A percentile compares a stretch with the other conserved stretches of the same genome.
phyloP scores from a whole-genome alignment of 64 coral and sea anemone genomes.

The Orbicella faveolata region DNA sequence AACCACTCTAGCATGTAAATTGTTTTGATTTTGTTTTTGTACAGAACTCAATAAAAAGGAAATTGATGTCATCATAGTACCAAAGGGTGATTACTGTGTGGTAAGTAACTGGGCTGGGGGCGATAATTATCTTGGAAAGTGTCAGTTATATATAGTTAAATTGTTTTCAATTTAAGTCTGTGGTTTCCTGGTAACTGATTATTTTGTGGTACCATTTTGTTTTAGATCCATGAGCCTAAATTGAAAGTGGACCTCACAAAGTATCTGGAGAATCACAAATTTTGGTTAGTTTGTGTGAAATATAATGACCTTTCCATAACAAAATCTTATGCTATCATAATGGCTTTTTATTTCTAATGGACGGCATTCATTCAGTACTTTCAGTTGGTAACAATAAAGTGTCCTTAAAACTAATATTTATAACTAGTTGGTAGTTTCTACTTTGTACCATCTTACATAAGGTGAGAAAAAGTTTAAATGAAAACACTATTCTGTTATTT shows the following conservation, averaged over 20 bases:
- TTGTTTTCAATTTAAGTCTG: background rate
- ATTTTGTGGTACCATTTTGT: background rate
- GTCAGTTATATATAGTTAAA: background rate
- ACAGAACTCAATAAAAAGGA: conserved; percentile 90
- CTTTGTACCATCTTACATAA: too few species aligned
- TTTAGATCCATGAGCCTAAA: conserved; percentile 95
- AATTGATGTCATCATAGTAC: conserved; percentile 89
- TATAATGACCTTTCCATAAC: background rate
- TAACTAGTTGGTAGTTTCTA: too few species aligned
- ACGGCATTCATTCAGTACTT: too few species aligned
- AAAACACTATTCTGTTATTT: background rate
- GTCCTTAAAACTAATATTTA: too few species aligned
- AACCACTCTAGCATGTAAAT: background rate
- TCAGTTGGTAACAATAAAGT: too few species aligned
- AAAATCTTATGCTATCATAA: background rate
- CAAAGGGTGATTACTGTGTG: conserved; percentile 90
- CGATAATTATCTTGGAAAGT: background rate
- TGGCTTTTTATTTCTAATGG: background rate
- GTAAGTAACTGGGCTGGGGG: conserved; percentile 34
- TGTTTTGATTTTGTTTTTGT: background rate
- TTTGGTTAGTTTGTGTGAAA: conserved; percentile 61
- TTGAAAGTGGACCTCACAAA: conserved; percentile 98
- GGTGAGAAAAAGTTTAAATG: too few species aligned
- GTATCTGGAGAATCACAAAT: conserved; percentile 97
- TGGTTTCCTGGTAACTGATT: background rate